Base-by-base conservation (phyloP, 2,797 vertebrate genomes). In the Labroides dimidiatus region DNA sequence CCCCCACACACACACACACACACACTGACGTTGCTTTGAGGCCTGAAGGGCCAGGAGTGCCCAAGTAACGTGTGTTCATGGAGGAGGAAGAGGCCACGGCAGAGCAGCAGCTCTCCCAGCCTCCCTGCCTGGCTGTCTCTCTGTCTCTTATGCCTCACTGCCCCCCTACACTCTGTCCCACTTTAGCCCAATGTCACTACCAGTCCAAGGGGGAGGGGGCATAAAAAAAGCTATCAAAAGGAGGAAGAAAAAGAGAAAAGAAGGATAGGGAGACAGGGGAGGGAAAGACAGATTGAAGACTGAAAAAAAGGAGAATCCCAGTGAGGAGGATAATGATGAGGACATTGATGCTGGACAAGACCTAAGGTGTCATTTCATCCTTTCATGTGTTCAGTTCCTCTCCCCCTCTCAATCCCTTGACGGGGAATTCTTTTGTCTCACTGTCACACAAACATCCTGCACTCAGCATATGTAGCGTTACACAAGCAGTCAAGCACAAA, bases 131-230 rank as follows among this genome's bases (percentile, higher is more conserved):
- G 80, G 75, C 81, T 92, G 90, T 91, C 84, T 90, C 88, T 87
- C 82, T 82, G 82, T 89, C 90, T 92, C 91, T 92, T 91, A 91
- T 92, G 90, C 91, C 87, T 92, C 88, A 88, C 83, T 91, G 86
- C 88, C 84, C 86, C 66, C 78, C 89, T 84, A 85, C 87, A 91
- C 89, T 90, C 88, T 92, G 92, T 91, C 90, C 93, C 92, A 94
- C 89, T 94, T 94, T 93, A 93, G 87, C 84, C 93, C 93, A 93
- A 93, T 91, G 92, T 93, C 92, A 92, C 91, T 88, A 87, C 73
- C 83, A 85, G 69, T 85, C 88, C 82, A 89, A 84, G 86, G 88
- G 90, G 88, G 87, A 81, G 74, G 89, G 90, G 82, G 67, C 49
- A 53, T 8, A 23, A 69, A 63, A 64, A 56, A 61, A 75, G 44